These are phyloP conservation scores for Scaptomyza reducta DNA, from an alignment of 2,888 invertebrate species.

Conservation along the genomic window DNA sequence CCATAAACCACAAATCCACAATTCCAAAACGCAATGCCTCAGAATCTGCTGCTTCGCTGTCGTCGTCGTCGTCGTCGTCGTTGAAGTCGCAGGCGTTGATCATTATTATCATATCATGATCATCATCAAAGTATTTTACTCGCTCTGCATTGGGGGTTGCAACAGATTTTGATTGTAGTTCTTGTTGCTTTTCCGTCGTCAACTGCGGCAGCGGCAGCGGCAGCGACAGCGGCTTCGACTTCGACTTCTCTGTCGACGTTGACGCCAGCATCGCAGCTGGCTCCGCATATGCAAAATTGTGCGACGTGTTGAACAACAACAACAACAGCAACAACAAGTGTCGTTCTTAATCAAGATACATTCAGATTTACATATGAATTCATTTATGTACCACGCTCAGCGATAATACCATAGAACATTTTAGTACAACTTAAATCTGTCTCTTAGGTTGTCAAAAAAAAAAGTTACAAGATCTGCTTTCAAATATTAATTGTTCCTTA, in stretches of 20 bases:
- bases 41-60: slow-evolving; percentile 24
- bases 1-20: slow-evolving; percentile 50
- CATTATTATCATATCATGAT: slow-evolving; percentile 38
- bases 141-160: slow-evolving; percentile 51
- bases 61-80: slow-evolving; percentile 14
- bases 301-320: slow-evolving; percentile 43
- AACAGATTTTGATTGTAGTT: slow-evolving; percentile 43
- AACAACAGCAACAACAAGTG: slow-evolving; percentile 53
- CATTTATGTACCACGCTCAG: slow-evolving; percentile 5
- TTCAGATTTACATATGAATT: slow-evolving; percentile 26
- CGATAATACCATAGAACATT: background rate
- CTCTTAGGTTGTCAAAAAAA: background rate
- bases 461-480: background rate
- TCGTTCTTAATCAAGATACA: slow-evolving; percentile 76
- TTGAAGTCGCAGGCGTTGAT: slow-evolving; percentile 44
- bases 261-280: slow-evolving; percentile 19
- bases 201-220: slow-evolving; percentile 6
- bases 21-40: slow-evolving; percentile 17
- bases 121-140: slow-evolving; percentile 46
- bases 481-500: background rate
- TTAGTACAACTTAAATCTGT: background rate
- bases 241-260: background rate
- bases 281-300: slow-evolving; percentile 60
- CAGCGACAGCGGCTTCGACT: slow-evolving; percentile 10
- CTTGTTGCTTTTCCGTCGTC: slow-evolving; percentile 1